These are phyloP conservation scores for Sylvia atricapilla DNA, from an alignment of 2,113 vertebrate species.

Conservation along the genomic window DNA sequence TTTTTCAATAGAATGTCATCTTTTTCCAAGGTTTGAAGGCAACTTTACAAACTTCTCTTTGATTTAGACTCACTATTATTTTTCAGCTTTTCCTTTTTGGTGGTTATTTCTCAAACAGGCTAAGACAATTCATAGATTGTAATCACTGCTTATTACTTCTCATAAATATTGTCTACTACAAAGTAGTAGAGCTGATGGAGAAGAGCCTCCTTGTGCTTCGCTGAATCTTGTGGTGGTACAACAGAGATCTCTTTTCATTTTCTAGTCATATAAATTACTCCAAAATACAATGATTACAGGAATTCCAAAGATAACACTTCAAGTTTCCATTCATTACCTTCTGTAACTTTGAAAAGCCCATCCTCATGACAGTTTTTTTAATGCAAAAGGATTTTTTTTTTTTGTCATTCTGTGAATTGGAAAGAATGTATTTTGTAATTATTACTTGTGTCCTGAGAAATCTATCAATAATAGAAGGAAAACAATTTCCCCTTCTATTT, in stretches of 20 bases:
- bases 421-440: background rate
- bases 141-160: background rate
- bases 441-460: background rate
- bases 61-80: background rate
- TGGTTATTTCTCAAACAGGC: background rate
- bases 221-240: background rate
- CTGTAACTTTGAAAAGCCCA: background rate
- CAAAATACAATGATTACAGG: background rate
- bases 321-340: background rate
- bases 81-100: background rate
- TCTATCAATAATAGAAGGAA: background rate
- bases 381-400: background rate
- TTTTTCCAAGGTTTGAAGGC: background rate
- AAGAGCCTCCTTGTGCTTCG: background rate
- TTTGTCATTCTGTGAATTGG: background rate
- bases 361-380: background rate
- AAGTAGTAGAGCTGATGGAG: background rate
- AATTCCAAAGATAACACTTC: background rate
- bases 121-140: rapidly evolving
- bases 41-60: background rate
- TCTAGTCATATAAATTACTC: background rate
- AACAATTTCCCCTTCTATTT: background rate
- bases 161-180: background rate
- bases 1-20: background rate
- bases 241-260: background rate